Evolutionary conservation across 1,140 invertebrate species (phyloP).

Genomic region (Drosophila rufa): DNA sequence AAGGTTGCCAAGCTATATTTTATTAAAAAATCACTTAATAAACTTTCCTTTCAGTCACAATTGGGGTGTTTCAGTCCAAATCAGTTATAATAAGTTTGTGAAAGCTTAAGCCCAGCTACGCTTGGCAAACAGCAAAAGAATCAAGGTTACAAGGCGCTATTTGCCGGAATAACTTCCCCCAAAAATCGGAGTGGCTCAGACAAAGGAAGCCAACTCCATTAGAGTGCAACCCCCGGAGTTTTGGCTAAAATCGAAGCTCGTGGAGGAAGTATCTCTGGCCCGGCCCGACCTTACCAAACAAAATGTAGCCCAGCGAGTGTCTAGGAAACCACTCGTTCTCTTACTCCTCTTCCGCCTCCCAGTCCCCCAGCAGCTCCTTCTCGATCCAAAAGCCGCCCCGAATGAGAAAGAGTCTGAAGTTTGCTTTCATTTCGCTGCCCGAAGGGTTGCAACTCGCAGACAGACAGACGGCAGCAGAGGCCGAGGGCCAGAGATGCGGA

Average conservation of each 20-base stretch:
- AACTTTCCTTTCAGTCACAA: not conserved
- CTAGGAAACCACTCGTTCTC: constrained; percentile 39
- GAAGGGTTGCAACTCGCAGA: constrained; percentile 75
- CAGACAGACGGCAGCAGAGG: constrained; percentile 40
- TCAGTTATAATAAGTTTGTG: constrained; percentile 4
- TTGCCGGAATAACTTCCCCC: constrained; percentile 29
- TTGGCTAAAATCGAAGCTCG: constrained; percentile 33
- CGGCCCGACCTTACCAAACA: constrained; percentile 47
- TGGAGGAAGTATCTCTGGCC: constrained; percentile 41
- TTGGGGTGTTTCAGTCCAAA: constrained; percentile 3
- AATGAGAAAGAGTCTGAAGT: constrained; percentile 35
- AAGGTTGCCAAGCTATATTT: too few relatives aligned
- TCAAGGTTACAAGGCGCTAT: constrained; percentile 39
- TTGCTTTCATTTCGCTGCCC: constrained; percentile 62
- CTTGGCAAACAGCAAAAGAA: constrained; percentile 14
- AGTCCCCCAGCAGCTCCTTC: not conserved
- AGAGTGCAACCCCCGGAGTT: constrained; percentile 33
- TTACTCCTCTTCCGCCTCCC: constrained; percentile 10
- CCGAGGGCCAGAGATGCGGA: constrained; percentile 1
- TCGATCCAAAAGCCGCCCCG: not conserved
- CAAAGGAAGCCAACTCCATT: constrained; percentile 37
- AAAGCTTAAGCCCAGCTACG: not conserved
- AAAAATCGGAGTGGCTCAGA: not conserved
- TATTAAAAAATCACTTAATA: not conserved
- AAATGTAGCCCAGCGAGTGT: constrained; percentile 54